Percentiles rank a stretch among this genome's conserved stretches.
These are phyloP conservation scores for Scylla paramamosain DNA, from an alignment of 1,140 invertebrate species.

Conservation along the genomic window DNA sequence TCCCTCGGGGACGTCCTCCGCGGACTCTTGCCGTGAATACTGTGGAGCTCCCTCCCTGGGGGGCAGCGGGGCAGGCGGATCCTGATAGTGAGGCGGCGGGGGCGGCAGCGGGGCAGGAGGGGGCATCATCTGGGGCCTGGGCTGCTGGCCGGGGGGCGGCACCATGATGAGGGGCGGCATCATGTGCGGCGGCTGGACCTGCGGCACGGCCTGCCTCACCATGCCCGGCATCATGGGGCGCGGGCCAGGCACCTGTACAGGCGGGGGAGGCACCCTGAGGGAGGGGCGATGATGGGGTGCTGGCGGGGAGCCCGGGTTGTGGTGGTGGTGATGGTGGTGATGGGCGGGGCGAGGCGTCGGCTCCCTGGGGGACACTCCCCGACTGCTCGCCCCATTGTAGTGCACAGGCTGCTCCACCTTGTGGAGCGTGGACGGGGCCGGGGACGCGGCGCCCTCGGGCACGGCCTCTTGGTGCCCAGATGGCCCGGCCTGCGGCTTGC, in stretches of 20 bases:
- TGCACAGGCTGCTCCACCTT: background rate
- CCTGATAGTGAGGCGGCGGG: background rate
- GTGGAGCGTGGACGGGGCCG: background rate
- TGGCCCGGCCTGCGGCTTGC: background rate
- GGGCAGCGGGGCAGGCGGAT: background rate
- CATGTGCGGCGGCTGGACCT: background rate
- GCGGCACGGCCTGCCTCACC: constrained; percentile 32
- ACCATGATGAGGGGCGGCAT: background rate
- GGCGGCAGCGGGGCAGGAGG: background rate
- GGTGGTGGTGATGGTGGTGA: constrained; percentile 7
- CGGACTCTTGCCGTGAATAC: background rate
- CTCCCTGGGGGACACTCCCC: background rate
- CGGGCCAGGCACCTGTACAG: constrained; percentile 14
- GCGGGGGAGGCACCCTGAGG: constrained; percentile 9
- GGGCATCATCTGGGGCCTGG: background rate
- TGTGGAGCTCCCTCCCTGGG: background rate
- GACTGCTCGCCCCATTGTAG: background rate
- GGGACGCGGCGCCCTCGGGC: background rate
- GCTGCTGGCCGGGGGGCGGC: background rate
- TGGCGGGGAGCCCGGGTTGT: constrained; percentile 8
- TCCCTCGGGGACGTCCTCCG: background rate
- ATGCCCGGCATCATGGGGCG: constrained; percentile 2
- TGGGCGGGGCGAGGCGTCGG: background rate
- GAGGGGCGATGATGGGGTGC: background rate
- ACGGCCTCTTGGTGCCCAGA: background rate